These are phyloP conservation scores for Hirundo rustica DNA, from an alignment of 2,797 vertebrate species.

Conservation along the genomic window DNA sequence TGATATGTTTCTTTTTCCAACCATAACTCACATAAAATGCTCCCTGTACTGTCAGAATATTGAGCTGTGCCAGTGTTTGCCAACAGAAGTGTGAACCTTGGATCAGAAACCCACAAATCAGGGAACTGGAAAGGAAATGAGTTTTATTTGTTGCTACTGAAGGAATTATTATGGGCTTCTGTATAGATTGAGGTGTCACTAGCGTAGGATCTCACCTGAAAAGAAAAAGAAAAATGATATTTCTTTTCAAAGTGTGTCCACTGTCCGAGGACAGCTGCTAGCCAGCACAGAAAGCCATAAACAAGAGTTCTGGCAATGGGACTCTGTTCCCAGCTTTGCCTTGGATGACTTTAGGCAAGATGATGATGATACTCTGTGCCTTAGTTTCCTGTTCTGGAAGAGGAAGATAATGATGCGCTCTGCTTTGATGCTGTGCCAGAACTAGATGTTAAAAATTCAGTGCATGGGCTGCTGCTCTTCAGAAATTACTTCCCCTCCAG, in stretches of 20 bases:
- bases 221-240: not conserved
- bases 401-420: not conserved
- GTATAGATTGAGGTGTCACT: not conserved
- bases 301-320: not conserved
- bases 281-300: not conserved
- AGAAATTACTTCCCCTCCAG: slow-evolving; percentile 15
- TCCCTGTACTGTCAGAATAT: not conserved
- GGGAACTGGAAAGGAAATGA: not conserved
- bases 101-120: not conserved
- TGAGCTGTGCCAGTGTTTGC: not conserved
- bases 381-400: slow-evolving; percentile 1
- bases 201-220: not conserved
- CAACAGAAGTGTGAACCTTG: not conserved
- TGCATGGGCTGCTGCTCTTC: slow-evolving; percentile 8
- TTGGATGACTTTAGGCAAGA: not conserved
- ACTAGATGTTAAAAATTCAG: slow-evolving; percentile 12
- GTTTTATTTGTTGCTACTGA: not conserved
- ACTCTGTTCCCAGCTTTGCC: not conserved
- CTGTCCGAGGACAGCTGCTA: not conserved
- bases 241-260: not conserved
- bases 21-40: not conserved
- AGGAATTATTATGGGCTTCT: not conserved
- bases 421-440: slow-evolving; percentile 2
- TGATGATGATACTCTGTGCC: not conserved
- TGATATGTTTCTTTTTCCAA: not conserved